Conservation (phyloP, 2,797 vertebrate species). For the Gallinago stenura region DNA sequence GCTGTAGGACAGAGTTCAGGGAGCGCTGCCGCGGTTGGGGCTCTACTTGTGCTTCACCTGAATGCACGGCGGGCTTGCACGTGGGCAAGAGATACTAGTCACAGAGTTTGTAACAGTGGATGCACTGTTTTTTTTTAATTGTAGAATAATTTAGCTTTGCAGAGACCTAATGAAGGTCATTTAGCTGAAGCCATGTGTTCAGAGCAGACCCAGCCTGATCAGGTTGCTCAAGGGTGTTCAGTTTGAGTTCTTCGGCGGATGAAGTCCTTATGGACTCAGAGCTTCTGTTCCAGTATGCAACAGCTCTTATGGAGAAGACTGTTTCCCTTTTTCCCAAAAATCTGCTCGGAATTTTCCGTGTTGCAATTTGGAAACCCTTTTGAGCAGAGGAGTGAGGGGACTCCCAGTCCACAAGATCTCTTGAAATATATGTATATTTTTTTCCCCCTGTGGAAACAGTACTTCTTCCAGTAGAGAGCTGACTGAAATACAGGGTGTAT, state of each 20-base stretch:
- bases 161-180: neutral
- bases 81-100: neutral
- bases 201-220: neutral
- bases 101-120: neutral
- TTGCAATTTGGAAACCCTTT: neutral
- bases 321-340: neutral
- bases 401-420: neutral
- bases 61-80: neutral
- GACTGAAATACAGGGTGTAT: neutral
- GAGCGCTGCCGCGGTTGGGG: neutral
- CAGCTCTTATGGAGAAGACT: neutral
- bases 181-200: neutral
- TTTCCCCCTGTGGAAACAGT: neutral
- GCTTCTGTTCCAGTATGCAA: neutral
- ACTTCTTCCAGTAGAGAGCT: neutral
- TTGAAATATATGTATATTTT: neutral
- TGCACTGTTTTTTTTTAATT: neutral
- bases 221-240: neutral
- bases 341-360: neutral
- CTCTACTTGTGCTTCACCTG: neutral
- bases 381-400: neutral
- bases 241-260: neutral
- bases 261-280: neutral
- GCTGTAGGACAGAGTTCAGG: slow-evolving; percentile 57
- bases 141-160: neutral